Base-by-base conservation (phyloP, 2,113 vertebrate genomes). In the Fulica atra region DNA sequence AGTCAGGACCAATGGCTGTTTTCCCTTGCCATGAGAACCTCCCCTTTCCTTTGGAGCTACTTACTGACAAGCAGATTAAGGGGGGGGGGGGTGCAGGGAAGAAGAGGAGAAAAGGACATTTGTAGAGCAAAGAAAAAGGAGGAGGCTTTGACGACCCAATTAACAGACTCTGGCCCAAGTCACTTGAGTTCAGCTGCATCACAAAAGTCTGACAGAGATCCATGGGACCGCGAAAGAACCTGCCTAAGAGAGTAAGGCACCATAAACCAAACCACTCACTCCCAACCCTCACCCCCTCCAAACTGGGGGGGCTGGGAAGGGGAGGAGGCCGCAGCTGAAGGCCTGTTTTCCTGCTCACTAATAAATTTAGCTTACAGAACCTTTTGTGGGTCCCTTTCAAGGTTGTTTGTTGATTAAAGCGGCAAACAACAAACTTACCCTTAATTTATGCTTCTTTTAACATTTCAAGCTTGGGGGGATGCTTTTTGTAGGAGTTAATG, bases 391-490 rank as follows among this genome's bases (percentile, higher is more conserved):
- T 80, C 63, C 63, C 89, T 93, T 85, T 92, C 77, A 91, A 91
- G 74, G 81, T 50, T 97, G 92, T 96, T 96, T 98, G 93, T 98
- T 97, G 92, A 96, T 96, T 97, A 96, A 97, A 97, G 87, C 18
- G 0, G 89, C 93, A 87, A 97, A 94, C 91, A 96, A 95, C 93
- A 96, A 97, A 94, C 81, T 93, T 96, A 88, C 72, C 89, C 86
- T 92, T 97, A 97, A 97, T 96, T 97, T 97, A 97, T 97, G 94
- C 93, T 97, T 96, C 96, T 97, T 97, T 96, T 93, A 95, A 92
- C 82, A 82, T 95, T 96, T 96, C 68, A 42, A 18, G 91, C 91
- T 95, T 92, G 87, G 88, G 70, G 63, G 57, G 71, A 40, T 94
- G 94, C 92, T 95, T 97, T 93, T 95, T 97, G 91, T 36, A 76